Percentiles rank a stretch among this genome's conserved stretches.
phyloP scores from a whole-genome alignment of 2,888 invertebrate genomes.

The Phengaris arion region DNA sequence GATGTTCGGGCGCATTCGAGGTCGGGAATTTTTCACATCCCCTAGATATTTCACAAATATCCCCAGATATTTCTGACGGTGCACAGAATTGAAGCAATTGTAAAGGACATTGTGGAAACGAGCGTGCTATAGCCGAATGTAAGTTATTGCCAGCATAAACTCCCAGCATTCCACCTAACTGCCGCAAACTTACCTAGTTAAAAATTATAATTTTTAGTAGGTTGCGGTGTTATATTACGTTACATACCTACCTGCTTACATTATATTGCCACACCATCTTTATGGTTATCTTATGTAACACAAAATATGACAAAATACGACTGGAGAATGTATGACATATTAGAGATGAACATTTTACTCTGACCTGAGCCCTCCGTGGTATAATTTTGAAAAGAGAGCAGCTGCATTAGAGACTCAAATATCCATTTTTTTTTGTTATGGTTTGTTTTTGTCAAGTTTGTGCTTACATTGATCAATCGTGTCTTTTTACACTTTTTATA shows the following conservation, averaged over 20 bases:
- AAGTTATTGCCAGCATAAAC: constrained; percentile 20
- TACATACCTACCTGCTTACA: neutral
- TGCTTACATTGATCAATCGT: neutral
- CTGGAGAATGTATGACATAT: too few species aligned
- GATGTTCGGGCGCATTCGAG: constrained; percentile 45
- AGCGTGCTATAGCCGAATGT: constrained; percentile 18
- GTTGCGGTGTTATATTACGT: neutral
- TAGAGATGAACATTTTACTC: too few species aligned
- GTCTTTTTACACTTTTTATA: neutral
- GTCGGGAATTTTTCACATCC: constrained; percentile 44
- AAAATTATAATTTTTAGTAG: neutral
- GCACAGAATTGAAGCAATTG: constrained; percentile 39
- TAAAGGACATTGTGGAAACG: constrained; percentile 39
- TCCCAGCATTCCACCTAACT: neutral
- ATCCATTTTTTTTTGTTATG: too few species aligned
- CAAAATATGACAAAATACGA: neutral
- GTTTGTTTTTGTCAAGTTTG: neutral
- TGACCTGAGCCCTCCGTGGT: too few species aligned
- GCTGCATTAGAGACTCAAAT: too few species aligned
- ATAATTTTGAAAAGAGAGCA: too few species aligned
- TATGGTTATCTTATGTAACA: neutral
- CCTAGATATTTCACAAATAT: constrained; percentile 32
- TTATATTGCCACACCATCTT: neutral
- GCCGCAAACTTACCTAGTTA: constrained; percentile 7
- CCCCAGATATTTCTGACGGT: constrained; percentile 39